phyloP scores from a whole-genome alignment of 2,888 invertebrate species.

The Cryptophagus acutangulus region DNA sequence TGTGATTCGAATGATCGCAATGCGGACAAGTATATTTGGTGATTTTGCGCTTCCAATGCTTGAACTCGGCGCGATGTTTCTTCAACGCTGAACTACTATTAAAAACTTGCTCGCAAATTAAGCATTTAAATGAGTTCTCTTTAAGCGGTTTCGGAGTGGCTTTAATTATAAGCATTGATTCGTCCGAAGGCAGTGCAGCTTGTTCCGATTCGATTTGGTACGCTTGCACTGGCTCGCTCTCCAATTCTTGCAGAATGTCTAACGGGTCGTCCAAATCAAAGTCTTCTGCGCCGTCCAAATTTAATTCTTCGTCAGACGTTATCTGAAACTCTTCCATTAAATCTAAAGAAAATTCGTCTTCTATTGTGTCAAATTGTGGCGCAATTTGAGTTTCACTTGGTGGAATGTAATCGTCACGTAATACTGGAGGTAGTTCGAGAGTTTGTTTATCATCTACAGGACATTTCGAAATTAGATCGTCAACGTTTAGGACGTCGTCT shows the following conservation, averaged over 20 bases:
- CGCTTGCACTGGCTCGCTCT: neutral
- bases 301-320: too few relatives aligned
- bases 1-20: constrained; percentile 19
- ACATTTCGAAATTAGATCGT: too few relatives aligned
- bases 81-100: constrained; percentile 16
- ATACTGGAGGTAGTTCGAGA: too few relatives aligned
- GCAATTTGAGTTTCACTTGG: too few relatives aligned
- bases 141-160: constrained; percentile 6
- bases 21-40: constrained; percentile 19
- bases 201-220: too few relatives aligned
- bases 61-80: constrained; percentile 20
- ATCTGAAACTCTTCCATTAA: too few relatives aligned
- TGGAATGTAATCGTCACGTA: too few relatives aligned
- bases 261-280: constrained; percentile 1
- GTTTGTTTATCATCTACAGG: neutral
- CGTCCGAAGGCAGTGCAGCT: too few relatives aligned
- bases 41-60: constrained; percentile 20
- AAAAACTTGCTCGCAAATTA: constrained; percentile 20
- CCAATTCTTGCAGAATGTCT: constrained; percentile 7
- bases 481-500: too few relatives aligned
- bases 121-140: constrained; percentile 18
- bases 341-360: too few relatives aligned
- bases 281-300: constrained; percentile 8
- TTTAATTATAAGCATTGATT: too few relatives aligned
- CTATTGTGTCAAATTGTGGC: too few relatives aligned